A percentile compares a stretch with the other conserved stretches of the same genome.
Conservation (phyloP, 2,888 invertebrate species). For the Pomacea canaliculata region DNA sequence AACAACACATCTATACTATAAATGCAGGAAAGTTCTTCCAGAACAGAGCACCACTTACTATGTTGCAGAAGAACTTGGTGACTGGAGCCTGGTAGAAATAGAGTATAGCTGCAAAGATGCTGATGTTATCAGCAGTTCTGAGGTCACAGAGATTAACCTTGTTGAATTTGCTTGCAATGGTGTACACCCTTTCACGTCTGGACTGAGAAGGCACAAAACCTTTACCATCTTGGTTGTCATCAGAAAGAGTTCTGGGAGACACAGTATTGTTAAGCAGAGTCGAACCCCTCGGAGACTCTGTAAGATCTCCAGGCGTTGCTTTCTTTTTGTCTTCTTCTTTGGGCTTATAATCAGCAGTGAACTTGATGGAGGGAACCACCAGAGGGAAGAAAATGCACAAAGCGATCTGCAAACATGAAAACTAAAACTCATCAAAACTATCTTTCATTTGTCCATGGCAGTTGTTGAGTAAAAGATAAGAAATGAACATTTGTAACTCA, state of each 20-base stretch:
- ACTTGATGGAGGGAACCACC: slow-evolving; percentile 60
- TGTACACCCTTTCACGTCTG: slow-evolving; percentile 13
- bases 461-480: too few species aligned
- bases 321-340: slow-evolving; percentile 38
- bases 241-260: slow-evolving; percentile 2
- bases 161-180: slow-evolving; percentile 42
- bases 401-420: slow-evolving; percentile 50
- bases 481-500: too few species aligned
- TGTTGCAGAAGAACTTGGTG: slow-evolving; percentile 64
- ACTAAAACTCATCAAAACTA: too few species aligned
- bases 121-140: slow-evolving; percentile 43
- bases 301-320: slow-evolving; percentile 36
- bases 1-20: too few species aligned
- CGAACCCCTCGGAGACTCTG: slow-evolving; percentile 27
- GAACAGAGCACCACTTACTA: slow-evolving; percentile 47
- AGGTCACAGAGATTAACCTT: slow-evolving; percentile 46
- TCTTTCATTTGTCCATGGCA: too few species aligned
- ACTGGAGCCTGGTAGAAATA: slow-evolving; percentile 68
- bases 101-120: slow-evolving; percentile 54
- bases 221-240: slow-evolving; percentile 11
- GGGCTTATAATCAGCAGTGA: slow-evolving; percentile 50
- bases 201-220: slow-evolving; percentile 10
- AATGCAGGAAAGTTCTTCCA: too few species aligned
- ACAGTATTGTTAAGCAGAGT: slow-evolving; percentile 6
- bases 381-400: slow-evolving; percentile 56